These are phyloP conservation scores for Pseudolaguvia tuberculata DNA, from an alignment of 2,113 vertebrate genomes.

Conservation along the genomic window DNA sequence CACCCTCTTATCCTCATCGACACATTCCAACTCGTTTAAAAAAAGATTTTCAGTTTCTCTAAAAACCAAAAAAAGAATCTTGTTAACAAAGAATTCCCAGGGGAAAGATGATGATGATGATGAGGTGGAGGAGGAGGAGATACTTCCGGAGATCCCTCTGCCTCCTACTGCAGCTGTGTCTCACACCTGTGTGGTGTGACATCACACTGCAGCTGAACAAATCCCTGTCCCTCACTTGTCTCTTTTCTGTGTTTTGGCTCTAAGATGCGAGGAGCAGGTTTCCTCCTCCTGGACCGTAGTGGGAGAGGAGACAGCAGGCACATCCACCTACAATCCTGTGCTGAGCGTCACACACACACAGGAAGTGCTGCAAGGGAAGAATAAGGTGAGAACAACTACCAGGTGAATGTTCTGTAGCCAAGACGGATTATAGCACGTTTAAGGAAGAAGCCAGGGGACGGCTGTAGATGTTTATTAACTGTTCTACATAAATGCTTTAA, in stretches of 20 bases:
- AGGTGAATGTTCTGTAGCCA: not conserved
- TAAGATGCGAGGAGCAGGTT: constrained; percentile 64
- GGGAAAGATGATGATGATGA: constrained; percentile 53
- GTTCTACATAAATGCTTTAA: not conserved
- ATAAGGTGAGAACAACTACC: constrained; percentile 75
- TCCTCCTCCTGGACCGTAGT: constrained; percentile 63
- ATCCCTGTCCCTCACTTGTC: constrained; percentile 36
- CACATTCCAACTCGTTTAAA: not conserved
- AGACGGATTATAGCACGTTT: constrained; percentile 4
- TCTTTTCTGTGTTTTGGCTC: constrained; percentile 34
- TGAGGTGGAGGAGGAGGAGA: constrained; percentile 53
- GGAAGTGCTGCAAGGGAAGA: constrained; percentile 83
- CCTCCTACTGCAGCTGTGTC: constrained; percentile 43
- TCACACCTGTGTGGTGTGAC: constrained; percentile 55
- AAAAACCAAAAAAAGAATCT: not conserved
- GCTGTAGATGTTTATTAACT: not conserved
- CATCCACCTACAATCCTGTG: constrained; percentile 77
- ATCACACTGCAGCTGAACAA: constrained; percentile 62
- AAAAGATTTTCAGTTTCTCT: not conserved
- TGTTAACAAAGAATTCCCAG: constrained; percentile 41
- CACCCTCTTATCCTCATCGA: not conserved
- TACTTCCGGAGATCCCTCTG: constrained; percentile 51
- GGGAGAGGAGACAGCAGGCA: constrained; percentile 56
- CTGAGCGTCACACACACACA: constrained; percentile 79
- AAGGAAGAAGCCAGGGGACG: not conserved